phyloP scores from a whole-genome alignment of 1,140 invertebrate genomes.

The Polypedilum vanderplanki region DNA sequence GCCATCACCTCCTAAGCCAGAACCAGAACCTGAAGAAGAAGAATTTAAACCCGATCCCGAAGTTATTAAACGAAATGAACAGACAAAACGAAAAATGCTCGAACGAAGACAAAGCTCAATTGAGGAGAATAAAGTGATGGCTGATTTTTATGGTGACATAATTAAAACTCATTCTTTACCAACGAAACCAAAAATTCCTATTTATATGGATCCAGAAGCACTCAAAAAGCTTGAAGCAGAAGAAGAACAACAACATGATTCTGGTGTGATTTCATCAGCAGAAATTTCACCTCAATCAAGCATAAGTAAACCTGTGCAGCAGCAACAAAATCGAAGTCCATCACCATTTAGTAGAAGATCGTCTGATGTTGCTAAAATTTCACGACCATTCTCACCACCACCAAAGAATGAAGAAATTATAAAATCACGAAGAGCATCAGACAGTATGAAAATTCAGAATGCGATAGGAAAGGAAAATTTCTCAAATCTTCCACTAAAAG shows the following conservation, averaged over 20 bases:
- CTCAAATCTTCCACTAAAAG: not conserved
- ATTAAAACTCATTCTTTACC: conserved; percentile 57
- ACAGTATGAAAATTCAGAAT: not conserved
- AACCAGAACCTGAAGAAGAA: conserved; percentile 24
- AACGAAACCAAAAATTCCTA: conserved; percentile 48
- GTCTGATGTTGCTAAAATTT: conserved; percentile 38
- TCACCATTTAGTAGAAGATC: conserved; percentile 36
- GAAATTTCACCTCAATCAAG: conserved; percentile 1
- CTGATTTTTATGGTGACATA: conserved; percentile 74
- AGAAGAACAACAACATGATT: conserved; percentile 34
- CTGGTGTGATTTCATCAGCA: conserved; percentile 28
- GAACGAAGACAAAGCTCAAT: conserved; percentile 37
- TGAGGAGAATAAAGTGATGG: conserved; percentile 60
- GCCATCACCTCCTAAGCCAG: conserved; percentile 31
- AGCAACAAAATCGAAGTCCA: conserved; percentile 6
- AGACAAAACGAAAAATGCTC: conserved; percentile 39
- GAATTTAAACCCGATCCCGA: conserved; percentile 29
- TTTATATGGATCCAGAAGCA: conserved; percentile 57
- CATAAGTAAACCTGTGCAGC: not conserved
- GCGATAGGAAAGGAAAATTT: not conserved
- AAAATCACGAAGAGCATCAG: not conserved
- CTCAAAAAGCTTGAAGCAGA: conserved; percentile 50
- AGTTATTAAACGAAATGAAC: conserved; percentile 34
- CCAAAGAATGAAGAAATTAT: not conserved
- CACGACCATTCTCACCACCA: conserved; percentile 30